A percentile compares a stretch with the other conserved stretches of the same genome.
Evolutionary conservation across 2,797 vertebrate genomes (phyloP).

Genomic region (Coluber constrictor): DNA sequence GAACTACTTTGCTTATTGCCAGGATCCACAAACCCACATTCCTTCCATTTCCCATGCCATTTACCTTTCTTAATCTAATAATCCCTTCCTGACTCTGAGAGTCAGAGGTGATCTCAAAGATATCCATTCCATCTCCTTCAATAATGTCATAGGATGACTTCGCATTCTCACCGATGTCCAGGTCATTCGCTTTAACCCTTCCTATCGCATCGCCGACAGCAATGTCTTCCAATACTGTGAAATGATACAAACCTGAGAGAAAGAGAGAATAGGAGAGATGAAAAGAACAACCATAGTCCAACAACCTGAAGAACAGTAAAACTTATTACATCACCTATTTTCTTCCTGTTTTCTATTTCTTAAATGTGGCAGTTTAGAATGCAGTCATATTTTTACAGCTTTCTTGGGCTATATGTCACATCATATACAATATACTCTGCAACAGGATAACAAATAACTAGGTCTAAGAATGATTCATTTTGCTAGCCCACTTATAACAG

Average conservation of each 20-base stretch:
- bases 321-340: background rate
- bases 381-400: constrained; percentile 22
- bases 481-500: constrained; percentile 16
- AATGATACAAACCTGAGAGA: constrained; percentile 89
- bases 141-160: constrained; percentile 91
- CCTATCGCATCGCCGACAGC: constrained; percentile 85
- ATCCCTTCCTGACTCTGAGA: constrained; percentile 91
- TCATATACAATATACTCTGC: accelerated
- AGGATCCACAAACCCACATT: background rate
- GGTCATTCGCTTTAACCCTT: constrained; percentile 90
- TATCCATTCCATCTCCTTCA: constrained; percentile 87
- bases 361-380: constrained; percentile 3
- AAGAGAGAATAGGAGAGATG: constrained; percentile 41
- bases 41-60: background rate
- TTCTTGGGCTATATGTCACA: constrained; percentile 29
- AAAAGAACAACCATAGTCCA: background rate
- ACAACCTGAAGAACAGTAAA: constrained; percentile 37
- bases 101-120: constrained; percentile 91
- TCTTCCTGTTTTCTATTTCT: constrained; percentile 4
- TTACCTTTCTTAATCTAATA: constrained; percentile 90
- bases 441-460: constrained; percentile 13
- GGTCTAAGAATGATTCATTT: background rate
- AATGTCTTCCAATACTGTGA: constrained; percentile 90
- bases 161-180: constrained; percentile 92
- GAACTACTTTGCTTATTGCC: background rate